phyloP scores from a whole-genome alignment of 1,140 invertebrate genomes.

The Trichonephila clavata region DNA sequence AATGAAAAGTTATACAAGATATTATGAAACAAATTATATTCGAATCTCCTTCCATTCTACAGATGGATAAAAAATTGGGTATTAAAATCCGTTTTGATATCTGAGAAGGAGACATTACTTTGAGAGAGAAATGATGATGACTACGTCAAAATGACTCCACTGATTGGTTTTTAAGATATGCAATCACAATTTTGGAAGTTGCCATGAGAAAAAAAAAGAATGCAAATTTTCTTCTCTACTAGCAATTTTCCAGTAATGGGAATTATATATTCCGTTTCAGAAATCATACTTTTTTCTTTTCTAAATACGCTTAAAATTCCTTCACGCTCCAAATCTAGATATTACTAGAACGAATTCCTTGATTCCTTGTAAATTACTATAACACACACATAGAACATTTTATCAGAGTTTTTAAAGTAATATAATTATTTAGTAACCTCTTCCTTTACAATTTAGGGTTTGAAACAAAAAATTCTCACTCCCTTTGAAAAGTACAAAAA shows the following conservation, averaged over 20 bases:
- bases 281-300: no score
- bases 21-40: not conserved
- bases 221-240: not conserved
- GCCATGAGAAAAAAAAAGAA: not conserved
- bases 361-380: no score
- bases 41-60: not conserved
- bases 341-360: no score
- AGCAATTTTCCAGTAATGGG: not conserved
- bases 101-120: not conserved
- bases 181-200: not conserved
- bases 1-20: no score
- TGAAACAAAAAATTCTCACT: no score
- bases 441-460: no score
- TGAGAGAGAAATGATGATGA: conserved; percentile 27
- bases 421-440: no score
- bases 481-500: no score
- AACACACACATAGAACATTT: no score
- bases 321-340: no score
- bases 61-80: not conserved
- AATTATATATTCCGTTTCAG: not conserved
- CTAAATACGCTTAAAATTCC: no score
- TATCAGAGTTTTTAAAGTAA: no score
- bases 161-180: conserved; percentile 10
- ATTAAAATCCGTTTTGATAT: not conserved
- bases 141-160: not conserved